Evolutionary conservation across 2,888 invertebrate species (phyloP).

Genomic region (Trissoscelio sp.): DNA sequence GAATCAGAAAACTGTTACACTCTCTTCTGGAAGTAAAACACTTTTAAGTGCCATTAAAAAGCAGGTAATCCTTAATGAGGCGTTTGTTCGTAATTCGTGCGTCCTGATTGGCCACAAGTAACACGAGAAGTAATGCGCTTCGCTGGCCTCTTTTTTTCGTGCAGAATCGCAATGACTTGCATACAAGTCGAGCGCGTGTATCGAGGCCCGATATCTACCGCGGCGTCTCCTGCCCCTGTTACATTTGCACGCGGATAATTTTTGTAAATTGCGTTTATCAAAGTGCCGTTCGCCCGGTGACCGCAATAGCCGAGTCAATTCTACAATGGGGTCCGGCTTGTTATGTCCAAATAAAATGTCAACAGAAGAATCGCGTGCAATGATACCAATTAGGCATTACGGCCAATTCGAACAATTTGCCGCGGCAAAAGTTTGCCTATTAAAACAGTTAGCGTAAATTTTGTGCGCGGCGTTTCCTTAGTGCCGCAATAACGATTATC

Average conservation of each 20-base stretch:
- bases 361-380: background rate
- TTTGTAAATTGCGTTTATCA: constrained; percentile 28
- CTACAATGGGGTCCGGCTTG: no score
- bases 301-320: background rate
- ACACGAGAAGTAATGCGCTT: constrained; percentile 71
- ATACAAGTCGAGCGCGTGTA: constrained; percentile 24
- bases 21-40: no score
- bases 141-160: constrained; percentile 40
- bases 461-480: constrained; percentile 9
- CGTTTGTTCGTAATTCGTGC: constrained; percentile 50
- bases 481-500: constrained; percentile 46
- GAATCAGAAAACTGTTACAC: no score
- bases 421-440: background rate
- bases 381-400: background rate
- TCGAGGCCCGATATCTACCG: constrained; percentile 33
- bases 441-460: constrained; percentile 24
- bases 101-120: constrained; percentile 61
- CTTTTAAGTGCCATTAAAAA: constrained; percentile 21
- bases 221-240: constrained; percentile 31
- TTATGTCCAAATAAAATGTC: background rate
- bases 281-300: constrained; percentile 1
- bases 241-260: constrained; percentile 24
- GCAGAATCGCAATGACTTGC: constrained; percentile 45
- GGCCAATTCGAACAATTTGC: background rate
- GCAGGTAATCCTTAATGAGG: constrained; percentile 38